A percentile compares a stretch with the other conserved stretches of the same genome.
Evolutionary conservation across 2,888 invertebrate species (phyloP).

Genomic region (Yponomeuta evonymella): DNA sequence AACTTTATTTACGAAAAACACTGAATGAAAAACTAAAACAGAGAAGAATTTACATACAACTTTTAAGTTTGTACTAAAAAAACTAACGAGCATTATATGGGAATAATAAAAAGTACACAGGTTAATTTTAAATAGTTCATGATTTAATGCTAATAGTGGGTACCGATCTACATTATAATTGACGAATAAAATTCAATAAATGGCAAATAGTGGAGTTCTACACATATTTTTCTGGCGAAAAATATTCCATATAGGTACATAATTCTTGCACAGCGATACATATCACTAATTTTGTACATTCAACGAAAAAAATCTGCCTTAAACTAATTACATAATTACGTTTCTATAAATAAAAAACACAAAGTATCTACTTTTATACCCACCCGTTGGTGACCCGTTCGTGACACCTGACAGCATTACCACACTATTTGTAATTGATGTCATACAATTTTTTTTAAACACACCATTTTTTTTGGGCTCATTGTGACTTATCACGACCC

Average conservation of each 20-base stretch:
- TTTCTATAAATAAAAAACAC: neutral
- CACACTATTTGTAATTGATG: too few species aligned
- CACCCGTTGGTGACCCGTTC: too few species aligned
- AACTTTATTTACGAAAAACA: slow-evolving; percentile 3
- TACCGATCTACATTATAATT: too few species aligned
- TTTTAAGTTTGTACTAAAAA: neutral
- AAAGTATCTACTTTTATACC: neutral
- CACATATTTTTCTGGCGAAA: neutral
- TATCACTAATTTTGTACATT: slow-evolving; percentile 2
- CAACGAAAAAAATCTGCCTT: slow-evolving; percentile 1
- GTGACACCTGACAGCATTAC: neutral
- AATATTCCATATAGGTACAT: neutral
- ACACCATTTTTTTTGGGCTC: too few species aligned
- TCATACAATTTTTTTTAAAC: too few species aligned
- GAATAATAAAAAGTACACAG: too few species aligned
- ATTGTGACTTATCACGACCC: too few species aligned
- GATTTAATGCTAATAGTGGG: too few species aligned
- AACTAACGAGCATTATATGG: neutral
- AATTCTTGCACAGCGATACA: neutral
- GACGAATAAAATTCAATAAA: neutral
- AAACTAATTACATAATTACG: neutral
- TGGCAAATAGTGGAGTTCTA: slow-evolving; percentile 11
- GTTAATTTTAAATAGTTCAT: too few species aligned
- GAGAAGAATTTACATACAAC: neutral
- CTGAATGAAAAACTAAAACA: neutral